These are phyloP conservation scores for Typhlomys cinereus DNA, from an alignment of 2,113 vertebrate species.

Conservation along the genomic window DNA sequence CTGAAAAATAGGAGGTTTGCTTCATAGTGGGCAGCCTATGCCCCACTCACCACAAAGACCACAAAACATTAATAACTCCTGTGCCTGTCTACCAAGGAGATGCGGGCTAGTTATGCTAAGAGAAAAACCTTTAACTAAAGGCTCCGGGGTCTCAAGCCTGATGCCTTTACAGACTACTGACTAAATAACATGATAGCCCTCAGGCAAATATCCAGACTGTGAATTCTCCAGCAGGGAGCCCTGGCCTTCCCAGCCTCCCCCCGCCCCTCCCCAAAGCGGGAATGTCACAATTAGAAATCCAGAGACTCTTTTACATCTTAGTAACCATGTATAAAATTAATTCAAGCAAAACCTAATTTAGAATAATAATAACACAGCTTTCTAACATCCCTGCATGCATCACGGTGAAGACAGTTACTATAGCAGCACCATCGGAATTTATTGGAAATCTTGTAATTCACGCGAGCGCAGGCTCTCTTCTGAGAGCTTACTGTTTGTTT, in stretches of 20 bases:
- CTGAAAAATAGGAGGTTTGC: neutral
- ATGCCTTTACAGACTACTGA: conserved; percentile 50
- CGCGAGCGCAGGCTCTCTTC: conserved; percentile 21
- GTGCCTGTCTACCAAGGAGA: neutral
- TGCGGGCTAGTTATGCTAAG: neutral
- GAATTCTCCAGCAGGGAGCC: conserved; percentile 53
- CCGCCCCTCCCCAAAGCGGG: conserved; percentile 72
- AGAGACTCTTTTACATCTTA: conserved; percentile 78
- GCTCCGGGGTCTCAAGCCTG: neutral
- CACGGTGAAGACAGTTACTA: conserved; percentile 79
- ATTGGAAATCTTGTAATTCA: conserved; percentile 74
- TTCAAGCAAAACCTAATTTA: conserved; percentile 85
- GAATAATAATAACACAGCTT: conserved; percentile 86
- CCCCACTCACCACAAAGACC: neutral
- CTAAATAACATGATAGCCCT: conserved; percentile 43
- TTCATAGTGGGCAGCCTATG: neutral
- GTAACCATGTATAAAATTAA: conserved; percentile 83
- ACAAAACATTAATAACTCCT: neutral
- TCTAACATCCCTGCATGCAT: conserved; percentile 82
- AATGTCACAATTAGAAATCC: conserved; percentile 82
- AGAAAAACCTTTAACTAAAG: conserved; percentile 66
- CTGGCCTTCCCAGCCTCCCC: conserved; percentile 69
- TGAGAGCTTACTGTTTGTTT: conserved; percentile 73
- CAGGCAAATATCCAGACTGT: conserved; percentile 61
- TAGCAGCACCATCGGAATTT: conserved; percentile 77